A percentile compares a stretch with the other conserved stretches of the same genome.
Conservation (phyloP, 1,140 invertebrate genomes). For the Hycleus phaleratus region DNA sequence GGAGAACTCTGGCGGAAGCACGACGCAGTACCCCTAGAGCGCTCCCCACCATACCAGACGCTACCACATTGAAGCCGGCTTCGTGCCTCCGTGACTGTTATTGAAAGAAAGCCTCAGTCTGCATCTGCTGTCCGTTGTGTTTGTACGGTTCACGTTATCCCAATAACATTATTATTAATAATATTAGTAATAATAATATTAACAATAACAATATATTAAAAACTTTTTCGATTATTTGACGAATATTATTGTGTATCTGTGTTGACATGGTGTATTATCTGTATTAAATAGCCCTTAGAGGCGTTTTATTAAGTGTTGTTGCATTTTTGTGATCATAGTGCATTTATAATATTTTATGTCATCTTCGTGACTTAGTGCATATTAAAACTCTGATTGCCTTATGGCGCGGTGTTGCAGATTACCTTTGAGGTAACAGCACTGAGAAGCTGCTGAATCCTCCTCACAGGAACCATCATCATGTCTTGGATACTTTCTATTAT, state of each 20-base stretch:
- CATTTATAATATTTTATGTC: conserved; percentile 12
- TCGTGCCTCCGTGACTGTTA: conserved; percentile 14
- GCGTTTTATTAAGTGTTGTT: conserved; percentile 21
- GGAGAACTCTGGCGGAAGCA: conserved; percentile 30
- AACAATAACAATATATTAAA: not conserved
- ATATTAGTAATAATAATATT: not conserved
- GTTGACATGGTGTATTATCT: not conserved
- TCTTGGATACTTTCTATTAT: conserved; percentile 38
- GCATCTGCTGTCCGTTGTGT: conserved; percentile 26
- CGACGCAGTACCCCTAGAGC: conserved; percentile 35
- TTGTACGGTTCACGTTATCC: conserved; percentile 13
- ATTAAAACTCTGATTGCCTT: conserved; percentile 30
- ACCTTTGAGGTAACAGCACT: conserved; percentile 39
- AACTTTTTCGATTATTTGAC: not conserved
- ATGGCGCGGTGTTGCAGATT: conserved; percentile 39
- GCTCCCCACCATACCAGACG: conserved; percentile 32
- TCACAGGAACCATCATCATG: conserved; percentile 31
- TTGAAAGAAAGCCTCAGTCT: conserved; percentile 26
- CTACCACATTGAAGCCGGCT: conserved; percentile 27
- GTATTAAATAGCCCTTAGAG: too few relatives aligned
- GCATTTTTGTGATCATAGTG: conserved; percentile 18
- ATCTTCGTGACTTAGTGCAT: conserved; percentile 23
- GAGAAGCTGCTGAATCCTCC: conserved; percentile 30
- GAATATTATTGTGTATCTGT: not conserved
- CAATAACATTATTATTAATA: not conserved